Conservation (phyloP, 2,888 invertebrate species). For the Sphecodes monilicornis region DNA sequence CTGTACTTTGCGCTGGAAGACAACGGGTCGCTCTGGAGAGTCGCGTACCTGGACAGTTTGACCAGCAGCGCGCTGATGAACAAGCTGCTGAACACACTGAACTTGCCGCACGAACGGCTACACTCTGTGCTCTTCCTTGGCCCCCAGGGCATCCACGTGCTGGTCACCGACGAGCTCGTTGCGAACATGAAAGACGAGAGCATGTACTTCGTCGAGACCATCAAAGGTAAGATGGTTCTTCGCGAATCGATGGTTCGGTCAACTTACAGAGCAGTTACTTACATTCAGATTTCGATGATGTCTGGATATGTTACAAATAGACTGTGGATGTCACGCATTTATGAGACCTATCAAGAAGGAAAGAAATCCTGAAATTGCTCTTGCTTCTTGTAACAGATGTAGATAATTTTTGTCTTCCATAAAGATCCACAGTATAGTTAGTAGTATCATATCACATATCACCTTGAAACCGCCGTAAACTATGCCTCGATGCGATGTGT, state of each 20-base stretch:
- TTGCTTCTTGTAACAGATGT: too few species aligned
- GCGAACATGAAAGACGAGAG: conserved; percentile 93
- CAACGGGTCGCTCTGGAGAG: conserved; percentile 89
- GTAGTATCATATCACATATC: too few species aligned
- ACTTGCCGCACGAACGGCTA: conserved; percentile 77
- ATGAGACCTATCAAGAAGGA: too few species aligned
- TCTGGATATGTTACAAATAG: too few species aligned
- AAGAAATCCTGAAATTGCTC: too few species aligned
- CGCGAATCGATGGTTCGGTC: not conserved
- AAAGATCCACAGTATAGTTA: too few species aligned
- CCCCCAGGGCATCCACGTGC: conserved; percentile 93
- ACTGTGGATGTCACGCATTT: too few species aligned
- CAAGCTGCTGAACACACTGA: conserved; percentile 81
- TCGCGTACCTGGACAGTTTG: conserved; percentile 89
- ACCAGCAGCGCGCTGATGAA: conserved; percentile 78
- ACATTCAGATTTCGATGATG: too few species aligned
- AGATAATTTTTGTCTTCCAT: too few species aligned
- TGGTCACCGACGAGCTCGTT: conserved; percentile 94
- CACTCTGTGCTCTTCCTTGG: conserved; percentile 90
- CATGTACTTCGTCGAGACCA: conserved; percentile 88
- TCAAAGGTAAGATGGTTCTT: conserved; percentile 83
- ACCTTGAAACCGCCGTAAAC: too few species aligned
- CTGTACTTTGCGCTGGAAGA: conserved; percentile 92
- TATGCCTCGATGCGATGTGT: too few species aligned
- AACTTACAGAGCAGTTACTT: too few species aligned